Evolutionary conservation across 2,888 invertebrate genomes (phyloP).

Genomic region (Halictus quadricinctus): DNA sequence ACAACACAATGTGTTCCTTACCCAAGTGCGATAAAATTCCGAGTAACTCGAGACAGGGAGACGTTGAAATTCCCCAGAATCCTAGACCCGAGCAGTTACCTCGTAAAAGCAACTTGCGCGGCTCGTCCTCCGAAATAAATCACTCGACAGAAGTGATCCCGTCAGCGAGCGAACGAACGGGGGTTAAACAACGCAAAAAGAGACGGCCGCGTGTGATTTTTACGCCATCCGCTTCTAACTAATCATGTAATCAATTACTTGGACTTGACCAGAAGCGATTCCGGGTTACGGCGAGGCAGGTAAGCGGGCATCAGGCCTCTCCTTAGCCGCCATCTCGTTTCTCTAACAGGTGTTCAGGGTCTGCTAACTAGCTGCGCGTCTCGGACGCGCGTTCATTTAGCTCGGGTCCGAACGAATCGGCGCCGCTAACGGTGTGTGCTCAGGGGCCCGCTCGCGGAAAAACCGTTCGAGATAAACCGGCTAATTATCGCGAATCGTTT

Average conservation of each 20-base stretch:
- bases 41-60: background rate
- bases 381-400: background rate
- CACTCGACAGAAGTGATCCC: background rate
- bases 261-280: slow-evolving; percentile 19
- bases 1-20: no score
- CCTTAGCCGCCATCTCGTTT: slow-evolving; percentile 12
- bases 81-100: background rate
- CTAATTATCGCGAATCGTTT: slow-evolving; percentile 47
- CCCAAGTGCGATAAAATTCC: background rate
- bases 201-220: background rate
- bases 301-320: background rate
- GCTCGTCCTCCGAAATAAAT: background rate
- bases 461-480: slow-evolving; percentile 44
- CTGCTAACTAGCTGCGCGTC: slow-evolving; percentile 18
- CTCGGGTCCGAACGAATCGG: slow-evolving; percentile 14
- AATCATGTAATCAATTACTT: slow-evolving; percentile 21
- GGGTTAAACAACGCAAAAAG: slow-evolving; percentile 8
- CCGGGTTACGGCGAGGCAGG: background rate
- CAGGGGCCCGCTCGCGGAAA: slow-evolving; percentile 34
- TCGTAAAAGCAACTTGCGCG: background rate
- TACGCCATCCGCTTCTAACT: background rate
- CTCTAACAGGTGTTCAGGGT: slow-evolving; percentile 11
- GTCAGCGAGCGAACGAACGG: background rate
- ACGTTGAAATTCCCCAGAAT: background rate
- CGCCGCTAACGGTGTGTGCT: slow-evolving; percentile 42